Percentiles rank a stretch among this genome's conserved stretches.
These are phyloP conservation scores for Clavelina lepadiformis DNA, from an alignment of 23 tunicate species.

Conservation along the genomic window DNA sequence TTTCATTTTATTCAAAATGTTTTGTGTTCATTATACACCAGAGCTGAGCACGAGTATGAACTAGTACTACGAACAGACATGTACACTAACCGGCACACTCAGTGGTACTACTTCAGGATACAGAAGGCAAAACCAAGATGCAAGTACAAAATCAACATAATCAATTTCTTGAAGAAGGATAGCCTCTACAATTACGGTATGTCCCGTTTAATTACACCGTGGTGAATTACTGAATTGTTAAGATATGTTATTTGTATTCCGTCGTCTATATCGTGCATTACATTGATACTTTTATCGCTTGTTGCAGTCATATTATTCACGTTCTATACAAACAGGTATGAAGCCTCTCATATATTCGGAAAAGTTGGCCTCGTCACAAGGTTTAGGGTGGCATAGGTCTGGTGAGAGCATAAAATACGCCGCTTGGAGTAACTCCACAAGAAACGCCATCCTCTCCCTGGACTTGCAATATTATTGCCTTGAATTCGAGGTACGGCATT, in stretches of 20 bases:
- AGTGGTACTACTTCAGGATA: slow-evolving; percentile 88
- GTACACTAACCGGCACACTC: slow-evolving; percentile 94
- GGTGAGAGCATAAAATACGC: slow-evolving; percentile 75
- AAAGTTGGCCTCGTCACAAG: slow-evolving; percentile 45
- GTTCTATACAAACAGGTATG: slow-evolving; percentile 45
- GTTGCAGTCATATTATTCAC: background rate
- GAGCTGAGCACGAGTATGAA: slow-evolving; percentile 80
- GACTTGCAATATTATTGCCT: slow-evolving; percentile 90
- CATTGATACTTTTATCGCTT: background rate
- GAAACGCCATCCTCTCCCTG: slow-evolving; percentile 72
- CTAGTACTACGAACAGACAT: slow-evolving; percentile 87
- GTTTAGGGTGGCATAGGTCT: slow-evolving; percentile 69
- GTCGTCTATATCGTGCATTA: background rate
- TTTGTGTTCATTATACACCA: slow-evolving; percentile 33
- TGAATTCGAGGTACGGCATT: slow-evolving; percentile 61
- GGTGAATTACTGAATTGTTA: background rate
- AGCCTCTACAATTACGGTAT: slow-evolving; percentile 91
- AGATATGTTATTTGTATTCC: too few relatives aligned
- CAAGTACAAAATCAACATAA: slow-evolving; percentile 77
- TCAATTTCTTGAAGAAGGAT: slow-evolving; percentile 88
- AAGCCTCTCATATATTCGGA: slow-evolving; percentile 88
- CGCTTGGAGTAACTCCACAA: slow-evolving; percentile 75
- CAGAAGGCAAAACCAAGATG: slow-evolving; percentile 58
- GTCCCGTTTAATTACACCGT: background rate
- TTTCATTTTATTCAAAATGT: too few relatives aligned